Conservation (phyloP, 2,113 vertebrate species). For the Lucifuga dentata region DNA sequence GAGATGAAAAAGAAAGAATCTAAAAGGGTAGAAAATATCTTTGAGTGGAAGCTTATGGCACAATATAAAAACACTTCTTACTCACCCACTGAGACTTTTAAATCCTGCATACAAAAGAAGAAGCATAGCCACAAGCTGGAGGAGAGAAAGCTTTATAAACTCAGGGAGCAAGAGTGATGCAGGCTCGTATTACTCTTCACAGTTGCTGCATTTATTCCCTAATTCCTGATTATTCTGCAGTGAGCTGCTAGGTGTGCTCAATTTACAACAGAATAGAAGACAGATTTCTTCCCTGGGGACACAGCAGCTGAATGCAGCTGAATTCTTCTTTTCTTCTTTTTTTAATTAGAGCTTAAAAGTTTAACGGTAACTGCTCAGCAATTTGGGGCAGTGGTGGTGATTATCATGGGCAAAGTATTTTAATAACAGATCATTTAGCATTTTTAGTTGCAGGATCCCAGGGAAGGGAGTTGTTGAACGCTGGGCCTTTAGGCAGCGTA, state of each 20-base stretch:
- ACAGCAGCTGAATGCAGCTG: slow-evolving; percentile 57
- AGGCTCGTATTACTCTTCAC: slow-evolving; percentile 71
- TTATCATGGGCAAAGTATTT: slow-evolving; percentile 76
- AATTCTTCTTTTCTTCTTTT: slow-evolving; percentile 52
- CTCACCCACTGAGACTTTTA: slow-evolving; percentile 68
- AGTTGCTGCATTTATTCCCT: slow-evolving; percentile 77
- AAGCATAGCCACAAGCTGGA: slow-evolving; percentile 42
- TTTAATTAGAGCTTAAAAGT: slow-evolving; percentile 81
- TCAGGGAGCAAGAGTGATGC: slow-evolving; percentile 54
- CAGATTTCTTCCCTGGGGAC: slow-evolving; percentile 69
- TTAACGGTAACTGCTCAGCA: slow-evolving; percentile 68
- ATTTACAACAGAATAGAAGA: slow-evolving; percentile 79
- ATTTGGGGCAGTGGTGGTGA: slow-evolving; percentile 64
- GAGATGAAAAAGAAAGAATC: slow-evolving; percentile 19
- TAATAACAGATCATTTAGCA: slow-evolving; percentile 75
- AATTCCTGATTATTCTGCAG: slow-evolving; percentile 81
- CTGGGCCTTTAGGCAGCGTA: slow-evolving; percentile 28
- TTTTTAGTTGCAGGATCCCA: slow-evolving; percentile 41
- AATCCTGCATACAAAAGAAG: slow-evolving; percentile 70
- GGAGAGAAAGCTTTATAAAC: slow-evolving; percentile 65
- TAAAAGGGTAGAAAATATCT: slow-evolving; percentile 55
- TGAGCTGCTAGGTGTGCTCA: slow-evolving; percentile 79
- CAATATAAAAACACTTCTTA: slow-evolving; percentile 65
- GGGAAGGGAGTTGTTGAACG: slow-evolving; percentile 20
- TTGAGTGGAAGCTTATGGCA: slow-evolving; percentile 69